Evolutionary conservation across 2,888 invertebrate genomes (phyloP).

Genomic region (Tortrix viridana): DNA sequence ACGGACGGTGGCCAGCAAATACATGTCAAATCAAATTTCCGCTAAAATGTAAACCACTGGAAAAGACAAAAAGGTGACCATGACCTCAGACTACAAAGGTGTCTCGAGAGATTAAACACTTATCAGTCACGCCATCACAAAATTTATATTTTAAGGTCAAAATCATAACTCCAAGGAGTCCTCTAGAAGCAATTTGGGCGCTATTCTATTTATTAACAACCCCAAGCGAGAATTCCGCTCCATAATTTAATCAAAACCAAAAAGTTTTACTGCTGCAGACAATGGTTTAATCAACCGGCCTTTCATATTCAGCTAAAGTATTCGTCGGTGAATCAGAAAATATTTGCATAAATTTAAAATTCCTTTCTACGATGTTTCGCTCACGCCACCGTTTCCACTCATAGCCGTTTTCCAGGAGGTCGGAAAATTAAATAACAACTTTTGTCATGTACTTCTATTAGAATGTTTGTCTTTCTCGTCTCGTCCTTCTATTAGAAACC

Average conservation of each 20-base stretch:
- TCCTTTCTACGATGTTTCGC: conserved; percentile 23
- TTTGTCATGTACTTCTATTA: background rate
- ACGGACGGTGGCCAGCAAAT: background rate
- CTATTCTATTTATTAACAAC: conserved; percentile 15
- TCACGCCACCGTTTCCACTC: conserved; percentile 5
- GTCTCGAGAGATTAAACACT: too few relatives aligned
- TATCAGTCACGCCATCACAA: too few relatives aligned
- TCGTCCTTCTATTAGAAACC: background rate
- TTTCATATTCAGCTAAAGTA: conserved; percentile 30
- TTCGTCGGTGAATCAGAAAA: conserved; percentile 31
- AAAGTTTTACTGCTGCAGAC: conserved; percentile 23
- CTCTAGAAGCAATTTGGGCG: background rate
- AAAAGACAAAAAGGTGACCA: too few relatives aligned
- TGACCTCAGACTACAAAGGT: too few relatives aligned
- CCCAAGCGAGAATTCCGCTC: conserved; percentile 14
- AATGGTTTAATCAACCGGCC: conserved; percentile 34
- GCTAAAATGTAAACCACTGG: background rate
- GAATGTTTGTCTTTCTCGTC: background rate
- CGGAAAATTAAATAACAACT: conserved; percentile 5
- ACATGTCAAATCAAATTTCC: background rate
- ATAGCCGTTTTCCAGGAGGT: conserved; percentile 9
- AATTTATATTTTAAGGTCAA: background rate
- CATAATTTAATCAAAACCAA: conserved; percentile 30
- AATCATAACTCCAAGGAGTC: background rate
- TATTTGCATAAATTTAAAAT: conserved; percentile 37